Percentiles rank a stretch among this genome's conserved stretches.
Conservation (phyloP, 2,113 vertebrate genomes). For the Ariopsis seemanni region DNA sequence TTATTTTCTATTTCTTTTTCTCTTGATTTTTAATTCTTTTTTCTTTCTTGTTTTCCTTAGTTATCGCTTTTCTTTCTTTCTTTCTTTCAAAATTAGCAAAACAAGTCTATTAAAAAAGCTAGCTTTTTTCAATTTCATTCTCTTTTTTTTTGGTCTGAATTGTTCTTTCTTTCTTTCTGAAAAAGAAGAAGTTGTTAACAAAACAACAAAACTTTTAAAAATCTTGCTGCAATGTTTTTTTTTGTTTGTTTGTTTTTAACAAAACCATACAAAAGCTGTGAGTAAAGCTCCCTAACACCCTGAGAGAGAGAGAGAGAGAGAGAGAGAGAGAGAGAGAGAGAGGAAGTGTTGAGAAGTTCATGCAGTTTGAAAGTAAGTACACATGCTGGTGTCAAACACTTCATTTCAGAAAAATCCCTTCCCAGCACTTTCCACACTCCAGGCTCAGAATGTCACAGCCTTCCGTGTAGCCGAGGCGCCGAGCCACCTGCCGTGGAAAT, state of each 20-base stretch:
- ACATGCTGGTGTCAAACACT: slow-evolving; percentile 28
- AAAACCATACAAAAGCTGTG: slow-evolving; percentile 10
- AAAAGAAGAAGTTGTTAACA: not conserved
- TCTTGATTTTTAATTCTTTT: not conserved
- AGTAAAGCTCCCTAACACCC: slow-evolving; percentile 27
- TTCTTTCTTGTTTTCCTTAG: not conserved
- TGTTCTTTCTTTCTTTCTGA: too few species aligned
- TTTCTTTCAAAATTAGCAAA: not conserved
- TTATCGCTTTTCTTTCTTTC: not conserved
- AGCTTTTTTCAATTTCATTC: too few species aligned
- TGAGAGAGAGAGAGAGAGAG: not conserved
- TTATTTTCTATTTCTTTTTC: not conserved
- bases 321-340: not conserved
- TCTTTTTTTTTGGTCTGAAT: too few species aligned
- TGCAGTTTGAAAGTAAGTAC: slow-evolving; percentile 30
- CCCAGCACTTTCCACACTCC: slow-evolving; percentile 67
- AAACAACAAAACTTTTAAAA: slow-evolving; percentile 42
- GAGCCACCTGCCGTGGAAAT: slow-evolving; percentile 78
- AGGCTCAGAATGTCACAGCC: slow-evolving; percentile 73
- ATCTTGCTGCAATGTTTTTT: slow-evolving; percentile 1
- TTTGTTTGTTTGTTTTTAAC: not conserved
- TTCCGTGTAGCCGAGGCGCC: slow-evolving; percentile 74
- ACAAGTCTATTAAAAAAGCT: too few species aligned
- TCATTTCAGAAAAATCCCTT: slow-evolving; percentile 56
- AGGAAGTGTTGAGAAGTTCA: slow-evolving; percentile 21